Evolutionary conservation across 1,140 invertebrate species (phyloP), one percentile per base, ranked within the genome.

Genomic region (Muscidifurax raptorellus): DNA sequence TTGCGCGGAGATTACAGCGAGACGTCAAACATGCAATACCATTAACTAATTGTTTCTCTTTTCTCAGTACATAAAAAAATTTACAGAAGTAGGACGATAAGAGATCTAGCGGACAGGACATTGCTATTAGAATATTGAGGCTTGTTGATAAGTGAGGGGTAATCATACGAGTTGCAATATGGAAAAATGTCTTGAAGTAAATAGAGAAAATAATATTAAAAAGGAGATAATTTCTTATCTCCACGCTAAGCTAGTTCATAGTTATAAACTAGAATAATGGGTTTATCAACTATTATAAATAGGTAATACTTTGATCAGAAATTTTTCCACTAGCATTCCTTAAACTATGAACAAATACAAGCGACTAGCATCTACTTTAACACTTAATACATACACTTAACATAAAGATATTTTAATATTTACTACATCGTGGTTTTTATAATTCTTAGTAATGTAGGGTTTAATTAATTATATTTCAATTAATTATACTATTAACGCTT

Each of bases 131-230:
- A 69, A 80, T 80, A 59, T 22, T 59, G 5, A 59, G 67, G 69
- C 30, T 59, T 52, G 28, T 72, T 47, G 44, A 27, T 22, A 69
- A 32, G 1, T 18, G 67, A 52, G 28, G 44, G 44, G 66, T 27
- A 25, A 81, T 59, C 18, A 72, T 36, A 72, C n/a, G n/a, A 81
- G 18, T 52, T 72, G 13, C 27, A 40, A 32, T 77, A 76, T n/a
- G n/a, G 72, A 66, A 83, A 83, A 83, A 83, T 83, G 81, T 77
- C 81, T 15, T 27, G 36, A n/a, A 25, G 25, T 28, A 28, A 30
- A 2, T 9, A 3, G 32, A n/a, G 64, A 2, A 4, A 64, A 13
- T 32, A 27, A 52, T 32, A 59, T 6, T 77, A 7, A 77, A 59
- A 4, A 27, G 32, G 32, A 32, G 13, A 47, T 47, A 18, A 18